phyloP scores from a whole-genome alignment of 2,113 vertebrate genomes.

The Hemiscyllium ocellatum region DNA sequence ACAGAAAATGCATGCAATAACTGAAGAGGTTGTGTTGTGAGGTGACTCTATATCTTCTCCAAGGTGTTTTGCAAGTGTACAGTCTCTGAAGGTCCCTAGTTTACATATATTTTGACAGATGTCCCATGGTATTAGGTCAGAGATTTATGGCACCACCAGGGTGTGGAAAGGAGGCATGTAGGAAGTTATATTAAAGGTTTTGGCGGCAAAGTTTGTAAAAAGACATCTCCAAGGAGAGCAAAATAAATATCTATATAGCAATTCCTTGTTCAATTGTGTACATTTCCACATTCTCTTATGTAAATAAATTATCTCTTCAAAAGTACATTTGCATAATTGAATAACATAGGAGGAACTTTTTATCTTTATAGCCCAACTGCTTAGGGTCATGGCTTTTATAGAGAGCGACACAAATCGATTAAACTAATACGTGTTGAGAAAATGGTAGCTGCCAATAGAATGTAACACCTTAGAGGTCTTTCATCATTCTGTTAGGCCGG shows the following conservation, averaged over 20 bases:
- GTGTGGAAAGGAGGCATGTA: background rate
- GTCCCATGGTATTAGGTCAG: background rate
- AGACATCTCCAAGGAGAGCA: background rate
- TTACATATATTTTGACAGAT: background rate
- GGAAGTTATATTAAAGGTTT: background rate
- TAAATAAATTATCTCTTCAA: background rate
- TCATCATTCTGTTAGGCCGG: background rate
- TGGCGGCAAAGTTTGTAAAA: background rate
- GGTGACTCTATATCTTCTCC: background rate
- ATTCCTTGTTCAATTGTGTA: no score
- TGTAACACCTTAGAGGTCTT: slow-evolving; percentile 9
- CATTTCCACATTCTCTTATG: background rate
- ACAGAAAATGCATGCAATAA: no score
- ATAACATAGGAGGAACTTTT: background rate
- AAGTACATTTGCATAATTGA: background rate
- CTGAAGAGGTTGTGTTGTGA: no score
- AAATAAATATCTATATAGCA: background rate
- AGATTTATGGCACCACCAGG: background rate
- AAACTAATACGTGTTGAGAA: background rate
- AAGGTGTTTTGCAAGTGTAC: background rate
- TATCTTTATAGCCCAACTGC: background rate
- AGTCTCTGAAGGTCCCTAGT: background rate
- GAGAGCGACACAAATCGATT: background rate
- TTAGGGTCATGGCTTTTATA: background rate
- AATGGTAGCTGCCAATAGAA: slow-evolving; percentile 6